Evolutionary conservation across 2,113 vertebrate species (phyloP).

Genomic region (Muntiacus reevesi): DNA sequence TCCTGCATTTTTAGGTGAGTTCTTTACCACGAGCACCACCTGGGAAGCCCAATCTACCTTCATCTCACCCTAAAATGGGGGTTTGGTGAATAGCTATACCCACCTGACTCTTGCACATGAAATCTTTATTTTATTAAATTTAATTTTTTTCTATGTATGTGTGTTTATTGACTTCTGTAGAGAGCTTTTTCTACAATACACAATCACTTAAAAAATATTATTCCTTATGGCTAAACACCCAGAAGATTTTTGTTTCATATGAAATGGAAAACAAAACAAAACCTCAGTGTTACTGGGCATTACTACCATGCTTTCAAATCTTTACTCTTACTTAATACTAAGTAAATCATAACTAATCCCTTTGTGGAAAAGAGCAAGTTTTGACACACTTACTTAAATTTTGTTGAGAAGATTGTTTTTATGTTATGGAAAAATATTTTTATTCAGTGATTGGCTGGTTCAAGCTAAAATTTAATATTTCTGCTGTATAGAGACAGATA

Average conservation of each 20-base stretch:
- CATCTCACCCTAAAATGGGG: not conserved
- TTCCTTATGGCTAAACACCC: not conserved
- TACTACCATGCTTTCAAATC: not conserved
- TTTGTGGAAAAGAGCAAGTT: not conserved
- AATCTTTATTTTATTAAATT: not conserved
- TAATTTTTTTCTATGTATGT: not conserved
- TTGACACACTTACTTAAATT: not conserved
- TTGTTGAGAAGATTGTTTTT: not conserved
- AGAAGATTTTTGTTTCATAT: not conserved
- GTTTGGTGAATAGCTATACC: not conserved
- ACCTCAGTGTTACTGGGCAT: not conserved
- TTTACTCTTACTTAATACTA: not conserved
- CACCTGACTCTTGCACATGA: not conserved
- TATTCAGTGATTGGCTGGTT: not conserved
- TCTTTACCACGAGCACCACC: not conserved
- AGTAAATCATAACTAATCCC: not conserved
- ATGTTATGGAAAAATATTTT: not conserved
- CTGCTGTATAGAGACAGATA: not conserved
- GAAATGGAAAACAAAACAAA: not conserved
- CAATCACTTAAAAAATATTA: not conserved
- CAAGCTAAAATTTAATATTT: not conserved
- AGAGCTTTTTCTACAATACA: not conserved
- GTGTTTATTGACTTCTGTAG: not conserved
- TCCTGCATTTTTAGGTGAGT: not conserved
- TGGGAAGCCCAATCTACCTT: not conserved